Evolutionary conservation across 2,888 invertebrate genomes (phyloP), one percentile per base, ranked within the genome.

Genomic region (Toxonevra muliebris): DNA sequence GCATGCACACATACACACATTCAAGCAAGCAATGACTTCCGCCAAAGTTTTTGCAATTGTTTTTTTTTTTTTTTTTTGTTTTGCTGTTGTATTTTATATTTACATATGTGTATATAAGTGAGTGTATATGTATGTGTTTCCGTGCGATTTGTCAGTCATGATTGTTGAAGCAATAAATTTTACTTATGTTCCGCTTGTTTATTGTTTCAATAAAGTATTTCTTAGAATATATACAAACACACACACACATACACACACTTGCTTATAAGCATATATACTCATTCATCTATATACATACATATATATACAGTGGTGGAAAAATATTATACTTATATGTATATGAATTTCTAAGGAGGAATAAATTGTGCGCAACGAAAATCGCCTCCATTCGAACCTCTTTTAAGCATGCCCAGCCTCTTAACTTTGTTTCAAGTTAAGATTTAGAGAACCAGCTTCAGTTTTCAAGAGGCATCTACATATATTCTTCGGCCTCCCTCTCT

Each of bases 81-180:
- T n/a, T n/a, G n/a, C n/a, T n/a, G n/a, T n/a, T n/a, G n/a, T 50
- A 20, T 19, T 1, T 41, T 20, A 12, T 58, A 10, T 54, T 54
- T 15, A 1, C 19, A 15, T 15, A 30, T 42, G 53, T 42, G 43
- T 42, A 15, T 58, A 12, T 12, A 9, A 40, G 48, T 60, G 13
- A 54, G 17, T 17, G 30, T 41, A 61, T 54, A 57, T 59, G 42
- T 68, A 43, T 58, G 41, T 58, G 12, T 11, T 53, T 53, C 20
- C 20, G 30, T 63, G 65, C 58, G 66, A 66, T 64, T 68, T 69
- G 69, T 69, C 69, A 60, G 66, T 61, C 59, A 61, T 68, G 64
- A 69, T 69, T 71, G 64, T 61, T 42, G 61, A 64, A 68, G 69
- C 59, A 66, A 71, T 71, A 71, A 69, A 71, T 69, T 69, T 40